phyloP scores from a whole-genome alignment of 2,113 vertebrate genomes.

The Spizaetus ornatus region DNA sequence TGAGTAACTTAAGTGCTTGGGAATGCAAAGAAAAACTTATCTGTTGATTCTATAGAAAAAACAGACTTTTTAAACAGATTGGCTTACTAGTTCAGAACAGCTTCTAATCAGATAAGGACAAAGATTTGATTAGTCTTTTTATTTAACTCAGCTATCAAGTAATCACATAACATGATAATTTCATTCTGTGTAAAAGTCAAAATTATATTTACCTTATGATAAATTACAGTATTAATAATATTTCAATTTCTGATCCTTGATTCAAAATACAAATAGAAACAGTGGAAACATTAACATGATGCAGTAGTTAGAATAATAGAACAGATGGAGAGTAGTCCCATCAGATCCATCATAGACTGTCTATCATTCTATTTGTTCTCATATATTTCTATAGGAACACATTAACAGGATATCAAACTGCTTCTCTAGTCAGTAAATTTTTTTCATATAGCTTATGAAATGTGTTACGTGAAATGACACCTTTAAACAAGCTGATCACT shows the following conservation, averaged over 20 bases:
- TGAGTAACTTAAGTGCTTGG: neutral
- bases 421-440: neutral
- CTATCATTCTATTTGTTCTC: neutral
- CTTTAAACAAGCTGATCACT: neutral
- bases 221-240: neutral
- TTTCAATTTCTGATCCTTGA: neutral
- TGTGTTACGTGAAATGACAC: neutral
- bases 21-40: neutral
- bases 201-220: neutral
- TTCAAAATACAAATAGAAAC: neutral
- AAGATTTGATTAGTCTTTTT: neutral
- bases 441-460: neutral
- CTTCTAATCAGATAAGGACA: neutral
- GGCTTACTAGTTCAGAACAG: neutral
- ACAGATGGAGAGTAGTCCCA: neutral
- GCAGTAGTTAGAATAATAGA: neutral
- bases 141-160: too few species aligned
- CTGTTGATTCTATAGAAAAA: neutral
- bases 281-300: neutral
- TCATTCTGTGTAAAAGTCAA: neutral
- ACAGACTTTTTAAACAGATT: neutral
- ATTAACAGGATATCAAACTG: neutral
- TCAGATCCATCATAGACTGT: neutral
- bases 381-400: neutral
- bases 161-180: neutral